phyloP scores from a whole-genome alignment of 2,888 invertebrate species.

The Lacanobia oleracea region DNA sequence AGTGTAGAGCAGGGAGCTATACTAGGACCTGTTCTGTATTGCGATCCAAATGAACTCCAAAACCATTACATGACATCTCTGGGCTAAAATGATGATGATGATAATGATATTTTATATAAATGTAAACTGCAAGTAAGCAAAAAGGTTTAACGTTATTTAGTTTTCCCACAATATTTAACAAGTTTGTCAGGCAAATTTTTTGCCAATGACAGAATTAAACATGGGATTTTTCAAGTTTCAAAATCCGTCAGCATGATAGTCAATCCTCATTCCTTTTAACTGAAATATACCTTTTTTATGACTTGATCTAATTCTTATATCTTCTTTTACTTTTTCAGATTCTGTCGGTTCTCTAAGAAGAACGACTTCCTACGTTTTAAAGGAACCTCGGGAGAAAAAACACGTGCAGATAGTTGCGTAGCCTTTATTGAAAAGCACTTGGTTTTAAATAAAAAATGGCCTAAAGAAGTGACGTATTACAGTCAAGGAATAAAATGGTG shows the following conservation, averaged over 20 bases:
- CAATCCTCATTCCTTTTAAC: neutral
- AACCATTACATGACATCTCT: too few relatives aligned
- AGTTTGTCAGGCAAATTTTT: too few relatives aligned
- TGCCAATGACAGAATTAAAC: too few relatives aligned
- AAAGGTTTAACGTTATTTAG: too few relatives aligned
- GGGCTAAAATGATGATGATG: too few relatives aligned
- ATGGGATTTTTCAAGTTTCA: too few relatives aligned
- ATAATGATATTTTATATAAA: too few relatives aligned
- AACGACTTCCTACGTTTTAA: constrained; percentile 85
- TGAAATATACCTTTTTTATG: neutral
- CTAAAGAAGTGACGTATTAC: constrained; percentile 20
- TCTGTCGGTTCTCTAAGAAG: constrained; percentile 82
- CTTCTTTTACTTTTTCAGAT: constrained; percentile 69
- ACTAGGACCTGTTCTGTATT: neutral
- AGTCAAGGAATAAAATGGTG: neutral
- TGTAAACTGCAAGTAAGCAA: too few relatives aligned
- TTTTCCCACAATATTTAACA: too few relatives aligned
- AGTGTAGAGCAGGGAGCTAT: constrained; percentile 55
- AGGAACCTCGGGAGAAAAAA: constrained; percentile 85
- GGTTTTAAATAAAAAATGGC: constrained; percentile 29
- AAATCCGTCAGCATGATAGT: neutral
- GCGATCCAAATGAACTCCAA: neutral
- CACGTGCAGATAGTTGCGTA: constrained; percentile 87
- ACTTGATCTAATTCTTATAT: constrained; percentile 17
- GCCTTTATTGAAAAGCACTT: constrained; percentile 34